Percentiles rank a stretch among this genome's conserved stretches.
phyloP scores from a whole-genome alignment of 1,140 invertebrate genomes.

The Archivesica marissinica region DNA sequence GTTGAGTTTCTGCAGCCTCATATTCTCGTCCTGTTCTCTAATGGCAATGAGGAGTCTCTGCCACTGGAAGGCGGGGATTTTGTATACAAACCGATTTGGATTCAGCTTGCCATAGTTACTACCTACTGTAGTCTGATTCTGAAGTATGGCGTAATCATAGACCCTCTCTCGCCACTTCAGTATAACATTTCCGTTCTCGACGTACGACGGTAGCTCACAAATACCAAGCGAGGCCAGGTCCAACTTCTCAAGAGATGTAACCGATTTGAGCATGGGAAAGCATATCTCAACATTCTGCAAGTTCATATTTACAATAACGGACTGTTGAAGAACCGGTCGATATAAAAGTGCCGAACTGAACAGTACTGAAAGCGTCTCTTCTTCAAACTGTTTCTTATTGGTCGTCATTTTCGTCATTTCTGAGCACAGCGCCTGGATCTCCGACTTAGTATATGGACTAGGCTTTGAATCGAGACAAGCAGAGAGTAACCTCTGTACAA shows the following conservation, averaged over 20 bases:
- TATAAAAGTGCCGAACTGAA: conserved; percentile 66
- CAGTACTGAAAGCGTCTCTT: conserved; percentile 58
- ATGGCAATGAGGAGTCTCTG: conserved; percentile 75
- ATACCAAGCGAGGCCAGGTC: conserved; percentile 58
- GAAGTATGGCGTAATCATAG: conserved; percentile 66
- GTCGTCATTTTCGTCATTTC: conserved; percentile 43
- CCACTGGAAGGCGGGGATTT: conserved; percentile 77
- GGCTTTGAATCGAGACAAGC: conserved; percentile 87
- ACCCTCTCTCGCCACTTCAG: conserved; percentile 75
- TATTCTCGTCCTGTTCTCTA: conserved; percentile 67
- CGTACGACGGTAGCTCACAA: conserved; percentile 41
- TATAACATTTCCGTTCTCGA: conserved; percentile 52
- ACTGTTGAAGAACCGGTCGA: conserved; percentile 64
- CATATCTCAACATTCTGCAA: conserved; percentile 63
- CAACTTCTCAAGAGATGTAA: conserved; percentile 61
- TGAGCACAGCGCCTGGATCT: conserved; percentile 67
- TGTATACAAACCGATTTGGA: conserved; percentile 73
- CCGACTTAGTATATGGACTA: conserved; percentile 64
- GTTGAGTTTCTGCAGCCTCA: conserved; percentile 62
- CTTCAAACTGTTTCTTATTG: conserved; percentile 62
- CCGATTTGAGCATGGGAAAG: conserved; percentile 62
- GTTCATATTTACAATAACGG: conserved; percentile 71
- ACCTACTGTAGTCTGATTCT: conserved; percentile 4
- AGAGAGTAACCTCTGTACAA: conserved; percentile 92
- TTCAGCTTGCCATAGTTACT: conserved; percentile 68